Evolutionary conservation across 1,140 invertebrate species (phyloP).

Genomic region (Apis dorsata): DNA sequence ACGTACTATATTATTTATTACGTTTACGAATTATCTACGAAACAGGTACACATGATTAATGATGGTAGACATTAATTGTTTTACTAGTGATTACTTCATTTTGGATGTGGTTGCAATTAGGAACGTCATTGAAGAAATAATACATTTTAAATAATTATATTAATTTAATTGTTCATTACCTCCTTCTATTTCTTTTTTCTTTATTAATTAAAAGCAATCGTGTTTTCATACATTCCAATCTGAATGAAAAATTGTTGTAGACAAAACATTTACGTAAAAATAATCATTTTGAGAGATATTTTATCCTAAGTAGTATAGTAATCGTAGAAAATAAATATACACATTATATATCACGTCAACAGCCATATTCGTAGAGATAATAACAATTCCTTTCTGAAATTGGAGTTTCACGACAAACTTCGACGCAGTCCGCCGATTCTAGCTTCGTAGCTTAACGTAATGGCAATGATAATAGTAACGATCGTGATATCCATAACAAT

Average conservation of each 20-base stretch:
- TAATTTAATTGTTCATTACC: too few species aligned
- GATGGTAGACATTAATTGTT: slow-evolving; percentile 13
- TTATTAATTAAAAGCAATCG: too few species aligned
- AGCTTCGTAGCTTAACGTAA: neutral
- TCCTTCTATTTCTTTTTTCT: too few species aligned
- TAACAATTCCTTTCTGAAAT: neutral
- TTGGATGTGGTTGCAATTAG: neutral
- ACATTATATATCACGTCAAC: neutral
- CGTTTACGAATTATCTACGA: slow-evolving; percentile 11
- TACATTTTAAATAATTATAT: neutral
- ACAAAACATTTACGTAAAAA: too few species aligned
- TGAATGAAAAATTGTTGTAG: too few species aligned
- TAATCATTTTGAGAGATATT: too few species aligned
- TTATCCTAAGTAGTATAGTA: too few species aligned
- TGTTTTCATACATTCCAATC: too few species aligned
- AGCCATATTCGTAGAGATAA: neutral
- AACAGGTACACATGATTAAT: slow-evolving; percentile 13
- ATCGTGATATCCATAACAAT: neutral
- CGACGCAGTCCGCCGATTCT: neutral
- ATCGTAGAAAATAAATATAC: too few species aligned
- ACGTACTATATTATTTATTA: slow-evolving; percentile 6
- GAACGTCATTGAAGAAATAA: too few species aligned
- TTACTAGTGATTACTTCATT: slow-evolving; percentile 2
- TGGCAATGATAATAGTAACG: slow-evolving; percentile 3
- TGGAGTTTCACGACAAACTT: slow-evolving; percentile 10